A percentile compares a stretch with the other conserved stretches of the same genome.
phyloP scores from a whole-genome alignment of 2,113 vertebrate genomes.

The Rhea pennata region DNA sequence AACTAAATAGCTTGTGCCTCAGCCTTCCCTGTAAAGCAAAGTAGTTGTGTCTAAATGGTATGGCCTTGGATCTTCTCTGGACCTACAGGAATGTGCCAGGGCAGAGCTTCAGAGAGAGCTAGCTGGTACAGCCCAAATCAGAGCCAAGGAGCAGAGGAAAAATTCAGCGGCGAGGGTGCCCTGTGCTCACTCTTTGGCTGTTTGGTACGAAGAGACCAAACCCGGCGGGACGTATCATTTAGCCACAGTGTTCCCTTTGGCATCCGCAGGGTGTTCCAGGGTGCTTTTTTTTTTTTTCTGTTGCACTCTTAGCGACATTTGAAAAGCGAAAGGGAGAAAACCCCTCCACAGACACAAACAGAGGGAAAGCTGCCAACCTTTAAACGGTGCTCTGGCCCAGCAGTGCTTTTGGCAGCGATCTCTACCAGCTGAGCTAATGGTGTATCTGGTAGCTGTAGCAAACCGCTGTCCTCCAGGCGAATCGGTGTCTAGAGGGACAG shows the following conservation, averaged over 20 bases:
- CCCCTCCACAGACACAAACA: neutral
- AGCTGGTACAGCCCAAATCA: neutral
- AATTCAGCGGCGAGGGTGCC: neutral
- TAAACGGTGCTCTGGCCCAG: neutral
- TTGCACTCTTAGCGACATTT: neutral
- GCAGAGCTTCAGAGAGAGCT: neutral
- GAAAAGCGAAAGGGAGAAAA: neutral
- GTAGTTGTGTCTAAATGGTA: neutral
- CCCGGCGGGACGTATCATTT: neutral
- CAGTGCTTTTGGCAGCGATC: neutral
- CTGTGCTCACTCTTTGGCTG: accelerated
- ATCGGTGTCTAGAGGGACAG: neutral
- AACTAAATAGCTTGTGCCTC: neutral
- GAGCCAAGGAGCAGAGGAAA: neutral
- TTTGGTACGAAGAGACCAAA: neutral
- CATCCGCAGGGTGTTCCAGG: neutral
- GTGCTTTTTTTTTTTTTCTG: neutral
- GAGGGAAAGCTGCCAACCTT: neutral
- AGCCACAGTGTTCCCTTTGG: neutral
- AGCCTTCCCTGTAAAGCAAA: neutral
- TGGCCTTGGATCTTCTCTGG: neutral
- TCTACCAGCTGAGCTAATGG: constrained; percentile 2
- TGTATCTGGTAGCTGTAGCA: neutral
- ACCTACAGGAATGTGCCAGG: neutral
- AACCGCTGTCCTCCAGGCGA: neutral